These are phyloP conservation scores for Imbricaverruca yamaguchii DNA, from an alignment of 2,888 invertebrate genomes.

Conservation along the genomic window DNA sequence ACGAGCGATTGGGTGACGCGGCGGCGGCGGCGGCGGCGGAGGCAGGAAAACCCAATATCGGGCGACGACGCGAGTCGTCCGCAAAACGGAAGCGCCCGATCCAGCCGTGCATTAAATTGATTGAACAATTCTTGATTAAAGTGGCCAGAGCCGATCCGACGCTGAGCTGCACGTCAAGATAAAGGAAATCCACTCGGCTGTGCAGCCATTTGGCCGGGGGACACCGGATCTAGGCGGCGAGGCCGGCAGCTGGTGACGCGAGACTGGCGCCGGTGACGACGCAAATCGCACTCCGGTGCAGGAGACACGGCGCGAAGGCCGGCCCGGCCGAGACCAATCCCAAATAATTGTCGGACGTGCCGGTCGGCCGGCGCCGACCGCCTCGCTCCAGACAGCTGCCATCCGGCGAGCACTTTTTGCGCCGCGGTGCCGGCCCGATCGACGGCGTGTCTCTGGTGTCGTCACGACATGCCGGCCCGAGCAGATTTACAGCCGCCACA, in stretches of 20 bases:
- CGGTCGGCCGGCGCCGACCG: not conserved
- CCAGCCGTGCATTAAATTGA: constrained; percentile 21
- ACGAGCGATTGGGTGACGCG: not conserved
- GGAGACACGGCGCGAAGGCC: not conserved
- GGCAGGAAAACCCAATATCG: no score
- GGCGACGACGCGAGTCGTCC: no score
- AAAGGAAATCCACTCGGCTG: not conserved
- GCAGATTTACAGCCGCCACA: not conserved
- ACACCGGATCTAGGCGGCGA: no score
- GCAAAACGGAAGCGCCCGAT: not conserved
- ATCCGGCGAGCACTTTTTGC: not conserved
- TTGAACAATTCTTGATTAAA: constrained; percentile 21
- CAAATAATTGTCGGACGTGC: not conserved
- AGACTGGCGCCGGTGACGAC: not conserved
- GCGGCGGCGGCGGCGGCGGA: not conserved
- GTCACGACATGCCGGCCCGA: not conserved
- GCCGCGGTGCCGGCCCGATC: not conserved
- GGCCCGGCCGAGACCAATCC: not conserved
- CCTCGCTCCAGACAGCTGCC: not conserved
- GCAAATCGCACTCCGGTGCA: not conserved
- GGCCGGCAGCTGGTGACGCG: no score
- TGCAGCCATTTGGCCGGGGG: not conserved
- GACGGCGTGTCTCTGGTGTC: not conserved
- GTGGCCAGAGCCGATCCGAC: not conserved
- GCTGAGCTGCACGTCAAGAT: not conserved